phyloP scores from a whole-genome alignment of 2,888 invertebrate genomes.

The Tortricodes alternella region DNA sequence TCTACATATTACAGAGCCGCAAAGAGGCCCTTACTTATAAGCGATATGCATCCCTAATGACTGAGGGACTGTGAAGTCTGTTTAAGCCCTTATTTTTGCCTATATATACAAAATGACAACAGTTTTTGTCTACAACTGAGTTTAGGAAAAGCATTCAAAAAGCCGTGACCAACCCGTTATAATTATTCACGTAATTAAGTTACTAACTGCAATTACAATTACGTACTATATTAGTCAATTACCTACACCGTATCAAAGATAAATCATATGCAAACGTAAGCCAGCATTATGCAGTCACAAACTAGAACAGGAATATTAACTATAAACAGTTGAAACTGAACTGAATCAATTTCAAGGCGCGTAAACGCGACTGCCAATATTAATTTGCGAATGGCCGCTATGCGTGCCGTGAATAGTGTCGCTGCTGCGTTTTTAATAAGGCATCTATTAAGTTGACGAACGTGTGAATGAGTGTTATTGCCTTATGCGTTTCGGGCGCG shows the following conservation, averaged over 20 bases:
- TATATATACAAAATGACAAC: not conserved
- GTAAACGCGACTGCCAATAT: constrained; percentile 62
- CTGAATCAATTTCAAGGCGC: constrained; percentile 54
- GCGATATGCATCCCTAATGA: too few relatives aligned
- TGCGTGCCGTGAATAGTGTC: constrained; percentile 38
- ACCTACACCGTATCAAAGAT: constrained; percentile 53
- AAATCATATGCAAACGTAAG: constrained; percentile 62
- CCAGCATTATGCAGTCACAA: constrained; percentile 57
- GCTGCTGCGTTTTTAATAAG: constrained; percentile 74
- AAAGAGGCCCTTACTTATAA: too few relatives aligned
- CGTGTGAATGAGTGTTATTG: constrained; percentile 80
- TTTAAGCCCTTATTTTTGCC: not conserved
- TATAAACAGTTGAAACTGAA: constrained; percentile 32
- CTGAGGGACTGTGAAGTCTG: too few relatives aligned
- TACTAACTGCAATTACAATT: constrained; percentile 35
- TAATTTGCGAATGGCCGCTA: constrained; percentile 62
- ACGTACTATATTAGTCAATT: constrained; percentile 57
- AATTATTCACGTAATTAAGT: constrained; percentile 25
- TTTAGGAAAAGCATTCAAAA: not conserved
- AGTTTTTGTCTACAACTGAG: not conserved
- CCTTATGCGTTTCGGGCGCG: constrained; percentile 67
- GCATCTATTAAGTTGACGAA: constrained; percentile 75
- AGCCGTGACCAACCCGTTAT: constrained; percentile 7
- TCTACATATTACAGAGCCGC: too few relatives aligned
- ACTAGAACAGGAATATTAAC: constrained; percentile 55